These are phyloP conservation scores for Nyctereutes procyonoides DNA, from an alignment of 2,113 vertebrate genomes.

Conservation along the genomic window DNA sequence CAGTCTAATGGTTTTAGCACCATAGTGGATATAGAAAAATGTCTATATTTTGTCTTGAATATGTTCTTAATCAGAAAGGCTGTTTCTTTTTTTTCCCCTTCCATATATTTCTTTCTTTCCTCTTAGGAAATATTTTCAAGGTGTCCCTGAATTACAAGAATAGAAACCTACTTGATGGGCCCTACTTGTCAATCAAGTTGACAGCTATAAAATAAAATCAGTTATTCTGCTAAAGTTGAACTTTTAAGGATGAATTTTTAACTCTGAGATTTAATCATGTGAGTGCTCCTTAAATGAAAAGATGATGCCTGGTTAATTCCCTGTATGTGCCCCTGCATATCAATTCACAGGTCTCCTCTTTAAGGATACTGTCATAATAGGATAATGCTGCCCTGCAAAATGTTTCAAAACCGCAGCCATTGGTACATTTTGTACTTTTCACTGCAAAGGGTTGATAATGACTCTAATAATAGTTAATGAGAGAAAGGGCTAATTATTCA, in stretches of 20 bases:
- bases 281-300: conserved; percentile 69
- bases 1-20: background rate
- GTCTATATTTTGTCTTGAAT: conserved; percentile 30
- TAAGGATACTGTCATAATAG: background rate
- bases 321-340: conserved; percentile 47
- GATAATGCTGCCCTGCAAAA: background rate
- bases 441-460: background rate
- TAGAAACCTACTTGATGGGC: conserved; percentile 63
- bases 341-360: background rate
- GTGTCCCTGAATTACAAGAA: conserved; percentile 66
- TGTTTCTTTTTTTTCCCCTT: background rate
- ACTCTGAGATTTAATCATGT: conserved; percentile 62
- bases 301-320: conserved; percentile 49
- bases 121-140: conserved; percentile 51
- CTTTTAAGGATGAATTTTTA: conserved; percentile 67
- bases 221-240: conserved; percentile 58
- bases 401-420: background rate
- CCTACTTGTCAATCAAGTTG: conserved; percentile 65
- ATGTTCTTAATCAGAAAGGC: conserved; percentile 38
- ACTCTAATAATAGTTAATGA: background rate
- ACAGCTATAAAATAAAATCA: conserved; percentile 70
- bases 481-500: conserved; percentile 1
- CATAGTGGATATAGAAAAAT: background rate
- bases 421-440: background rate
- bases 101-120: background rate